Evolutionary conservation across 2,888 invertebrate genomes (phyloP), one percentile per base, ranked within the genome.

Genomic region (Orthosia gracilis): DNA sequence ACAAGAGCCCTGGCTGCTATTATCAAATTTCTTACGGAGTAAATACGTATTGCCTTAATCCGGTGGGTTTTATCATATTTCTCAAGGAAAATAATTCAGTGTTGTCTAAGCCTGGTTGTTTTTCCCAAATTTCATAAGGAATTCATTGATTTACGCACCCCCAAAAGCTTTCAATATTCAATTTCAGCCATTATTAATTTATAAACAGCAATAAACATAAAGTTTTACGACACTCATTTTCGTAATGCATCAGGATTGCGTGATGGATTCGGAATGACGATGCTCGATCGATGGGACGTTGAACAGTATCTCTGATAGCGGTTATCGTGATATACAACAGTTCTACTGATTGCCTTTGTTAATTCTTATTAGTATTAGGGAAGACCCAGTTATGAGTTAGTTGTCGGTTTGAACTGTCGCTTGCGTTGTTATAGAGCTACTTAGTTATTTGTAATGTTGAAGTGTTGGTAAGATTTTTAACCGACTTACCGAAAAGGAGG

Each of bases 271-370:
- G 70, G 83, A 88, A 87, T 87, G 83, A 82, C 82, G 72, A 80
- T 72, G 76, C 64, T 69, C 86, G 87, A 90, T 89, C 89, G 89
- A 92, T 88, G 78, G 59, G 50, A 31, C 26, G 31, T 55, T 45
- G 78, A 73, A 76, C 76, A 78, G 82, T 85, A 87, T 85, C 76
- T 70, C 83, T 87, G 89, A 89, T 91, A 90, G 83, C 86, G 69
- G 82, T 87, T 88, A 91, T 89, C 89, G 88, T 88, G 89, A 89
- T 89, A 88, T 88, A 89, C 90, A 88, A 85, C 88, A 81, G 77
- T 89, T 85, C 81, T 84, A 87, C 55, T 75, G 73, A 80, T 75
- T 73, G 66, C 59, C 65, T 62, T 57, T 31, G 61, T 76, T 83
- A 77, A 83, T 80, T 83, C 71, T 62, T 71, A 73, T 72, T 55